A percentile compares a stretch with the other conserved stretches of the same genome.
Evolutionary conservation across 2,113 vertebrate genomes (phyloP).

Genomic region (Fregetta grallaria): DNA sequence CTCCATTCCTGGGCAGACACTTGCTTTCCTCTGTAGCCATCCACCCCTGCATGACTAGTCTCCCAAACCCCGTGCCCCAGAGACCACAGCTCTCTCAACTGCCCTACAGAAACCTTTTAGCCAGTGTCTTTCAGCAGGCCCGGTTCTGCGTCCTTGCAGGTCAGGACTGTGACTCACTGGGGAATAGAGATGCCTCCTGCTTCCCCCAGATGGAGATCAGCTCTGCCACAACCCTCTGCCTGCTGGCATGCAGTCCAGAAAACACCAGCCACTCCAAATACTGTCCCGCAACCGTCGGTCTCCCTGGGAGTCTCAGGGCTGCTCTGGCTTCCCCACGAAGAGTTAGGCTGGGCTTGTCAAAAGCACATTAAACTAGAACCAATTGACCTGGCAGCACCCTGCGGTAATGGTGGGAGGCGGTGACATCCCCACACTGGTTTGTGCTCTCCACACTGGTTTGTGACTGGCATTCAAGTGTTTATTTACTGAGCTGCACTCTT

Average conservation of each 20-base stretch:
- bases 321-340: neutral
- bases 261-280: neutral
- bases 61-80: neutral
- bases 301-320: neutral
- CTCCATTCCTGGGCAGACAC: neutral
- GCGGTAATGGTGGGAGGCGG: neutral
- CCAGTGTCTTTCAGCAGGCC: neutral
- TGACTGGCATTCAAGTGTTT: neutral
- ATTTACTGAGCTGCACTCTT: neutral
- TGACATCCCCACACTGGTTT: neutral
- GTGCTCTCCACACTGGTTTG: neutral
- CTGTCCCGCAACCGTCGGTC: neutral
- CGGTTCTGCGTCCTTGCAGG: neutral
- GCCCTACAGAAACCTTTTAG: neutral
- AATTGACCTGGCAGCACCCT: neutral
- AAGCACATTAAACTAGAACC: neutral
- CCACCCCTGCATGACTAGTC: neutral
- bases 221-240: neutral
- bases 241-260: neutral
- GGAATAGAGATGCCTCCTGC: neutral
- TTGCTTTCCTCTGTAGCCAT: neutral
- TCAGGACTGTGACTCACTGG: neutral
- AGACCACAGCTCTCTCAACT: neutral
- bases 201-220: neutral
- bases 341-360: neutral